Evolutionary conservation across 2,797 vertebrate species (phyloP).

Genomic region (Aldrovandia affinis): DNA sequence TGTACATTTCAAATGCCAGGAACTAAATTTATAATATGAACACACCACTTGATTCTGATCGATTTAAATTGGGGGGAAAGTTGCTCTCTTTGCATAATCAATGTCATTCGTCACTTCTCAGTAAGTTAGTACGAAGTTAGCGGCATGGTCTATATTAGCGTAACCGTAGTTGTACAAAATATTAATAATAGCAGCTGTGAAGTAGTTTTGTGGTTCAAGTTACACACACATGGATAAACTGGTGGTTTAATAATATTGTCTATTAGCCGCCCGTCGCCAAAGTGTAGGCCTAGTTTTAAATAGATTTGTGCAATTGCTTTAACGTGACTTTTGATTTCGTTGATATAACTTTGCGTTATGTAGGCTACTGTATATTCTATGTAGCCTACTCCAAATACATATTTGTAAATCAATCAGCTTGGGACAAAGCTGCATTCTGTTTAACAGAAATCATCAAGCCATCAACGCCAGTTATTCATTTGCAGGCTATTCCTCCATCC

Average conservation of each 20-base stretch:
- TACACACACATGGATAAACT: neutral
- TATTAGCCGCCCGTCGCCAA: too few species aligned
- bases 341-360: too few species aligned
- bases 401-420: too few species aligned
- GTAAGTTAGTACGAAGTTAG: neutral
- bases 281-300: too few species aligned
- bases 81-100: neutral
- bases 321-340: too few species aligned
- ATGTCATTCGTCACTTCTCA: neutral
- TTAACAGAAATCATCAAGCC: too few species aligned
- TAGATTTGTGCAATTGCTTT: too few species aligned
- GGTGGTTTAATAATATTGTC: neutral
- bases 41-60: neutral
- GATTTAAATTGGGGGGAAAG: neutral
- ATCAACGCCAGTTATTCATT: too few species aligned
- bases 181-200: neutral
- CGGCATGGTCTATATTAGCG: neutral
- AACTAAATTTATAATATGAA: neutral
- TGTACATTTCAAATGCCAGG: conserved; percentile 17
- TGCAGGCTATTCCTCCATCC: too few species aligned
- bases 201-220: neutral
- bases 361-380: too few species aligned
- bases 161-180: neutral
- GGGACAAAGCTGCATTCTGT: too few species aligned
- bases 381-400: too few species aligned